phyloP scores from a whole-genome alignment of 2,113 vertebrate species.

The Emydocephalus ijimae region DNA sequence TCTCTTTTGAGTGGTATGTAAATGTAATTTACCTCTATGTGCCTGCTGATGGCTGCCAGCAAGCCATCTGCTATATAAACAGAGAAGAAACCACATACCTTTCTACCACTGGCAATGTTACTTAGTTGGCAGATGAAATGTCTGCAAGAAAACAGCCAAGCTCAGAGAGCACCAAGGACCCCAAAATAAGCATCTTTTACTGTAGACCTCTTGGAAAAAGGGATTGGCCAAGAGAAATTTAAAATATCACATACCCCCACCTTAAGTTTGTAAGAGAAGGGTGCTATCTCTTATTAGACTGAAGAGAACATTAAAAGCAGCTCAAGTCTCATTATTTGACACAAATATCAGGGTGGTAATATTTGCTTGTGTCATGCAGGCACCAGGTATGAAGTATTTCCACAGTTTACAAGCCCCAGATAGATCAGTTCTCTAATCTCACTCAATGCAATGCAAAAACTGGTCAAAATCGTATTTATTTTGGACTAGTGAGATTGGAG shows the following conservation, averaged over 20 bases:
- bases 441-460: neutral
- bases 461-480: neutral
- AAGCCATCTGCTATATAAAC: neutral
- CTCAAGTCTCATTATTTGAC: neutral
- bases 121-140: neutral
- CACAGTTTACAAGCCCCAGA: neutral
- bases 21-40: neutral
- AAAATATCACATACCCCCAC: neutral
- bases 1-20: neutral
- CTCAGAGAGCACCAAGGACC: neutral
- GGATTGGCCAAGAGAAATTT: neutral
- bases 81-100: neutral
- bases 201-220: neutral
- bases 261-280: neutral
- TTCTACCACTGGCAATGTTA: neutral
- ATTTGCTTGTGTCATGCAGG: neutral
- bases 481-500: neutral
- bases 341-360: neutral
- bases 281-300: neutral
- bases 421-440: neutral
- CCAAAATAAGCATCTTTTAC: neutral
- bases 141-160: neutral
- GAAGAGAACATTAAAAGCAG: neutral
- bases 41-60: neutral
- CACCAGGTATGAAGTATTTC: neutral